phyloP scores from a whole-genome alignment of 37 sponge, comb jelly and placozoan genomes.

The Ianthella basta region DNA sequence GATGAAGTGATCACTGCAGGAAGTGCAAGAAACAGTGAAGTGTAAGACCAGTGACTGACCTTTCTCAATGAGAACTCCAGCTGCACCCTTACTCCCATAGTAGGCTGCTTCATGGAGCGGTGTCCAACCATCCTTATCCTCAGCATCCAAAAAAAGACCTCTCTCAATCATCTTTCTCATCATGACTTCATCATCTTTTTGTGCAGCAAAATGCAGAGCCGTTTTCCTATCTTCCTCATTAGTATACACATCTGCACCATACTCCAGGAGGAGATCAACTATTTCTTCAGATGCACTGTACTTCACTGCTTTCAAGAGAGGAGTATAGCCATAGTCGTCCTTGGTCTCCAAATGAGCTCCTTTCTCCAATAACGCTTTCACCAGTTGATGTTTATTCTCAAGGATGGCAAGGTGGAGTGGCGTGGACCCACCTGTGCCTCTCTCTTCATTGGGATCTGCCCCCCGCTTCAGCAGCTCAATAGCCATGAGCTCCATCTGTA shows the following conservation, averaged over 20 bases:
- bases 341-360: not conserved
- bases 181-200: slow-evolving; percentile 14
- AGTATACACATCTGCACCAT: not conserved
- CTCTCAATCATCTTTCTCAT: not conserved
- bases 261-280: not conserved
- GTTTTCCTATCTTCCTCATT: not conserved
- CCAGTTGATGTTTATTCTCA: not conserved
- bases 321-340: slow-evolving; percentile 15
- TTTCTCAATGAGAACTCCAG: not conserved
- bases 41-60: no score
- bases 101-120: slow-evolving; percentile 20
- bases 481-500: slow-evolving; percentile 3
- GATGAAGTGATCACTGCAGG: no score
- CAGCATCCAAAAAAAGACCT: not conserved
- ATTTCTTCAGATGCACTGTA: not conserved
- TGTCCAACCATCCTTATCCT: slow-evolving; percentile 31
- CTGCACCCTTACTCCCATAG: not conserved
- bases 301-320: not conserved
- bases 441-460: slow-evolving; percentile 24
- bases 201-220: slow-evolving; percentile 6
- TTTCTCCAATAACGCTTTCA: slow-evolving; percentile 10
- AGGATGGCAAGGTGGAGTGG: not conserved
- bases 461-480: slow-evolving; percentile 12
- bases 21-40: no score
- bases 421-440: not conserved